Base-by-base conservation (phyloP, 2,888 invertebrate genomes). In the Cephus pulcher region DNA sequence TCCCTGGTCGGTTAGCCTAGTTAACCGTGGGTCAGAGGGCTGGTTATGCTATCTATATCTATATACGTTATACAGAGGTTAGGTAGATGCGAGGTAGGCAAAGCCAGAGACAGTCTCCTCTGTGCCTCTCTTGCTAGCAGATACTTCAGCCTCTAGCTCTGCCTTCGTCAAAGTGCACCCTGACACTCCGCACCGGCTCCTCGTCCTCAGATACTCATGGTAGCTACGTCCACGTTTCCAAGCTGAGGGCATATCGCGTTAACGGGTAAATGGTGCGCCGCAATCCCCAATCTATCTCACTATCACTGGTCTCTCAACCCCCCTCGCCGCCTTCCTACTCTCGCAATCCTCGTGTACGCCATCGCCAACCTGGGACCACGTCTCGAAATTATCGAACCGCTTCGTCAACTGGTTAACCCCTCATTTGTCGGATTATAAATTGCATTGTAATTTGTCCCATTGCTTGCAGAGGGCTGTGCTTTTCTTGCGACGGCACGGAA, bases 221-320 rank as follows among this genome's bases (percentile, higher is more conserved):
- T 56, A 9, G 56, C 23, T 56, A 56, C 23, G 9, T 56, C 56
- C 56, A 9, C 56, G 56, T 56, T 56, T 9, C 56, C 56, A 32
- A 23, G 80, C 69, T 79, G 78, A 76, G 78, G 76, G 77, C 80
- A 78, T 79, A 81, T 82, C 81, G 80, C 80, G 79, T 85, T 85
- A 83, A 81, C 84, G 76, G 80, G 77, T 77, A 80, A 84, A 84
- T 80, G 81, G 79, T 74, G 76, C 78, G 80, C 80, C 77, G 76
- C 69, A 76, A 81, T 82, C 81, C 79, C 76, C 81, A 79, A 83
- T 82, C 81, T 82, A 82, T 83, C 82, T 79, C 79, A 69, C 81
- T 81, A 83, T 79, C 79, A 77, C 74, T 75, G 69, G 37, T 30
- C 76, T 76, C 69, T 69, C 35, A 1, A 56, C 34, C 32, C 15